Percentiles rank a stretch among this genome's conserved stretches.
Evolutionary conservation across 2,888 invertebrate species (phyloP).

Genomic region (Polia nebulosa): DNA sequence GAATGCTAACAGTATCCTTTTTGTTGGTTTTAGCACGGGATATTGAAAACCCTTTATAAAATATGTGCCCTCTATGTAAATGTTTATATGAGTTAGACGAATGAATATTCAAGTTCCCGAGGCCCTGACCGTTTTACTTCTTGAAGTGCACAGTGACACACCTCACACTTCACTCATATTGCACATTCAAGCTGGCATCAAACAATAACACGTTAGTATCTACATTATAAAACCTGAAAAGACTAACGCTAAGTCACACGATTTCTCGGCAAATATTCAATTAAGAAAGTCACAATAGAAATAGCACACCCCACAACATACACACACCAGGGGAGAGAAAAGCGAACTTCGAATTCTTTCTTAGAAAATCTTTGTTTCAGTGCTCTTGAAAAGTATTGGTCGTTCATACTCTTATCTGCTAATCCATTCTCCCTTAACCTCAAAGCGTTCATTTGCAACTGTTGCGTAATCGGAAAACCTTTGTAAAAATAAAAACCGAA

Average conservation of each 20-base stretch:
- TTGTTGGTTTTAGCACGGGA: neutral
- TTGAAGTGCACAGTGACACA: neutral
- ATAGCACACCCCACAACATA: constrained; percentile 47
- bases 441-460: constrained; percentile 38
- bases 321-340: constrained; percentile 56
- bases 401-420: constrained; percentile 42
- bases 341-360: constrained; percentile 48
- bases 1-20: neutral
- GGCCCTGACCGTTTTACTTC: neutral
- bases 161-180: neutral
- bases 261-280: constrained; percentile 46
- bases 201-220: no score
- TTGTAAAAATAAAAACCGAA: constrained; percentile 53
- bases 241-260: neutral
- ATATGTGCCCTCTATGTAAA: neutral
- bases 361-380: constrained; percentile 45
- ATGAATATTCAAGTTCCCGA: neutral
- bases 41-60: neutral
- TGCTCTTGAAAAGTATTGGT: constrained; percentile 32
- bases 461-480: constrained; percentile 52
- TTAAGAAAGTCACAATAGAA: constrained; percentile 39
- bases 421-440: constrained; percentile 53
- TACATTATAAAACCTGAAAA: neutral
- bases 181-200: neutral
- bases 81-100: neutral